A percentile compares a stretch with the other conserved stretches of the same genome.
Evolutionary conservation across 2,113 vertebrate species (phyloP).

Genomic region (Chaetorhynchus papuensis): DNA sequence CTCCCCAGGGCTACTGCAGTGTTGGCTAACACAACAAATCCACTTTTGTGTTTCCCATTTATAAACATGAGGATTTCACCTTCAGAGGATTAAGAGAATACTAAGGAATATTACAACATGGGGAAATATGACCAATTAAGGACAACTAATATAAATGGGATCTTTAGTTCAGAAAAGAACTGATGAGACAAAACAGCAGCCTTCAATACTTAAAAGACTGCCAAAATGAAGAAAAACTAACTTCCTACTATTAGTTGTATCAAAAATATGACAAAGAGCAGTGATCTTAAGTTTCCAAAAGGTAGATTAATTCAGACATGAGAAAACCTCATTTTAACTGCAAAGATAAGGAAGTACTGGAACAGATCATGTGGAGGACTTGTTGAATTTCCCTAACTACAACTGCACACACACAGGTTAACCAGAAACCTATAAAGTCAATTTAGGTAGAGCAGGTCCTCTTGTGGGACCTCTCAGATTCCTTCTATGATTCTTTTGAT

Average conservation of each 20-base stretch:
- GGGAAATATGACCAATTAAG: not conserved
- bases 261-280: not conserved
- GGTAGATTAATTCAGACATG: not conserved
- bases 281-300: not conserved
- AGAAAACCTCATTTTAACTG: not conserved
- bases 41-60: not conserved
- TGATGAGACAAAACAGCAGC: not conserved
- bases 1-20: not conserved
- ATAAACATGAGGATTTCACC: not conserved
- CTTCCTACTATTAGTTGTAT: not conserved
- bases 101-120: not conserved
- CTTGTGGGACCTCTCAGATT: not conserved
- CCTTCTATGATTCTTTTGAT: not conserved
- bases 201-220: not conserved
- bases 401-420: not conserved
- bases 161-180: not conserved
- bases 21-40: not conserved
- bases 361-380: not conserved
- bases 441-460: not conserved
- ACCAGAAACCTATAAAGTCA: not conserved
- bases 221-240: not conserved
- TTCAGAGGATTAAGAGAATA: not conserved
- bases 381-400: not conserved
- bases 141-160: not conserved
- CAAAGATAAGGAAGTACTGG: not conserved